phyloP scores from a whole-genome alignment of 2,888 invertebrate species.

The Himalopsyche japonica region DNA sequence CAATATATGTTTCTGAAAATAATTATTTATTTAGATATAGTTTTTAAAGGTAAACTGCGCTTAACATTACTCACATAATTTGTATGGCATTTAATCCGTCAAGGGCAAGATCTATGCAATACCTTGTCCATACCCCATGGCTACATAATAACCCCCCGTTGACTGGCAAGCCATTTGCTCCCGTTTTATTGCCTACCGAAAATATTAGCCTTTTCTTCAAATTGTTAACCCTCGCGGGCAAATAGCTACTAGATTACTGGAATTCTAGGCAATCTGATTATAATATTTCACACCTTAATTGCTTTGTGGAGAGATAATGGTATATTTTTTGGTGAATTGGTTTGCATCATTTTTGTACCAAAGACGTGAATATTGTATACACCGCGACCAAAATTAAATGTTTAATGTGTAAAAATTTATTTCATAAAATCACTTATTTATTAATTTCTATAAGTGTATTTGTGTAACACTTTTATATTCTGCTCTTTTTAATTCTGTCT shows the following conservation, averaged over 20 bases:
- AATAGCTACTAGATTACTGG: conserved; percentile 3
- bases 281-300: conserved; percentile 37
- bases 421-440: too few relatives aligned
- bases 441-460: too few relatives aligned
- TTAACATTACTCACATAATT: background rate
- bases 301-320: conserved; percentile 36
- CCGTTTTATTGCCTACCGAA: conserved; percentile 32
- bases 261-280: conserved; percentile 32
- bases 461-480: too few relatives aligned
- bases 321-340: conserved; percentile 8
- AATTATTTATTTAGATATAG: too few relatives aligned
- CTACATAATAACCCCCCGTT: conserved; percentile 19
- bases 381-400: background rate
- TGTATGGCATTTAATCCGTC: background rate
- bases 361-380: background rate
- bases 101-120: background rate
- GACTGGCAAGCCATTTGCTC: conserved; percentile 30
- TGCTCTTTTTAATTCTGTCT: too few relatives aligned
- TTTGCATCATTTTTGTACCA: conserved; percentile 7
- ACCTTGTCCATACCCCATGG: background rate
- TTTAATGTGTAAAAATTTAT: too few relatives aligned
- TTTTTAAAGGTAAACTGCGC: too few relatives aligned
- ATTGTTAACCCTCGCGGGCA: conserved; percentile 5
- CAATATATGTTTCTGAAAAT: too few relatives aligned
- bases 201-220: conserved; percentile 12